These are phyloP conservation scores for Odontophorus gujanensis DNA, from an alignment of 2,113 vertebrate species.

Conservation along the genomic window DNA sequence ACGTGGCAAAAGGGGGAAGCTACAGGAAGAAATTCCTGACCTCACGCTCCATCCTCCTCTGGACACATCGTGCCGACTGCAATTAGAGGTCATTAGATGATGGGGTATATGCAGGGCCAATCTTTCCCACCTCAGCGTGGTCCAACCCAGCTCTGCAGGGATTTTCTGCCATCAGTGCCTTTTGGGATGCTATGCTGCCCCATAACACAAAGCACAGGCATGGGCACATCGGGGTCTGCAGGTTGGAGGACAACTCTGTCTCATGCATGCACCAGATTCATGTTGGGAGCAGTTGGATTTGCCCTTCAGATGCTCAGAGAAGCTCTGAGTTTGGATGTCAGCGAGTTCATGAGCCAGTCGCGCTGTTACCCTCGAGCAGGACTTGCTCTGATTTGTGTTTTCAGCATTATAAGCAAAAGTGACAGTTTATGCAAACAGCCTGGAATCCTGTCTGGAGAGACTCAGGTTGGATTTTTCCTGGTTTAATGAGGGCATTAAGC, in stretches of 20 bases:
- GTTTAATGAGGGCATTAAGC: background rate
- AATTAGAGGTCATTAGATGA: background rate
- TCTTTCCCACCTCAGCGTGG: background rate
- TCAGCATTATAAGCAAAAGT: background rate
- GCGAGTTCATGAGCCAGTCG: background rate
- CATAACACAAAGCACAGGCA: rapidly evolving
- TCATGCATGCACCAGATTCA: rapidly evolving
- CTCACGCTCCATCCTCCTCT: background rate
- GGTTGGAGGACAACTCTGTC: background rate
- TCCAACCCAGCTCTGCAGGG: rapidly evolving
- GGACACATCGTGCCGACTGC: background rate
- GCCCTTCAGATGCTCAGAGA: background rate
- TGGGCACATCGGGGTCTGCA: background rate
- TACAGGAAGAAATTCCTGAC: background rate
- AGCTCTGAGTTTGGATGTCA: background rate
- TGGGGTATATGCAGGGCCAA: background rate
- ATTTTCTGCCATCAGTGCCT: background rate
- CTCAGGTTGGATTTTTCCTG: background rate
- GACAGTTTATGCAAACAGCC: background rate
- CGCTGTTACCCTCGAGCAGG: background rate
- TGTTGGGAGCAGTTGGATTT: background rate
- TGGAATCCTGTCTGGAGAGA: conserved; percentile 2
- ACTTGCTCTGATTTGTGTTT: conserved; percentile 5
- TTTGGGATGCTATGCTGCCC: background rate
- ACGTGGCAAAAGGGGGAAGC: background rate